A percentile compares a stretch with the other conserved stretches of the same genome.
Conservation (phyloP, 2,113 vertebrate genomes). For the Cheirogaleus medius region DNA sequence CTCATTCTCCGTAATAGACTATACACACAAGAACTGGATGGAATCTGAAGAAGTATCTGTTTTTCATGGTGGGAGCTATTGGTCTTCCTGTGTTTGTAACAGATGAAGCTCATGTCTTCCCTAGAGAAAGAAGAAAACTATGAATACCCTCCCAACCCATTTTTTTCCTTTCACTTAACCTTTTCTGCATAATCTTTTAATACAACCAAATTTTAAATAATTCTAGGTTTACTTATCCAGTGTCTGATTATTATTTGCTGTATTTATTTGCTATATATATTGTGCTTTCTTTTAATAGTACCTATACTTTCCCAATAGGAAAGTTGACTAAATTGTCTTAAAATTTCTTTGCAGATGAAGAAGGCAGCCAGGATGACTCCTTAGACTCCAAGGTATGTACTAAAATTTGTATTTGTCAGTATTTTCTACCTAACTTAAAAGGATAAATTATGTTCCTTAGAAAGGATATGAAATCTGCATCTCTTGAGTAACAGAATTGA, state of each 20-base stretch:
- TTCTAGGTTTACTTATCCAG: slow-evolving; percentile 3
- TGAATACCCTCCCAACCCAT: too few relatives aligned
- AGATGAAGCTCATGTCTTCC: background rate
- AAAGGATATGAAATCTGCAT: background rate
- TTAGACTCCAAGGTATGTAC: slow-evolving; percentile 86
- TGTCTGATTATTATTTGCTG: background rate
- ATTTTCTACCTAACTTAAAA: slow-evolving; percentile 44
- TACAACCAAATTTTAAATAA: slow-evolving; percentile 14
- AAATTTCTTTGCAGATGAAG: slow-evolving; percentile 83
- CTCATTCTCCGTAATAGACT: background rate
- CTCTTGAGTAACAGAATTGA: slow-evolving; percentile 28
- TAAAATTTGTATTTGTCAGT: slow-evolving; percentile 34
- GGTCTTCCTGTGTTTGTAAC: background rate
- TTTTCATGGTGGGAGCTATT: background rate
- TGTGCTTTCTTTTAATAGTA: background rate
- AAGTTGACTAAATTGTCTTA: slow-evolving; percentile 46
- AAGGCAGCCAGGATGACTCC: slow-evolving; percentile 85
- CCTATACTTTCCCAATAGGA: slow-evolving; percentile 56
- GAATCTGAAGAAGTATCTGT: background rate
- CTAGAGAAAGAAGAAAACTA: background rate
- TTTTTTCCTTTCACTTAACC: slow-evolving; percentile 1
- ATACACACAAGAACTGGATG: background rate
- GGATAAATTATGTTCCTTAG: background rate
- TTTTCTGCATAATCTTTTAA: slow-evolving; percentile 38
- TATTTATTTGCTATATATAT: background rate